Evolutionary conservation across 2,888 invertebrate species (phyloP), one percentile per base, ranked within the genome.

Genomic region (Drosophila borborema): DNA sequence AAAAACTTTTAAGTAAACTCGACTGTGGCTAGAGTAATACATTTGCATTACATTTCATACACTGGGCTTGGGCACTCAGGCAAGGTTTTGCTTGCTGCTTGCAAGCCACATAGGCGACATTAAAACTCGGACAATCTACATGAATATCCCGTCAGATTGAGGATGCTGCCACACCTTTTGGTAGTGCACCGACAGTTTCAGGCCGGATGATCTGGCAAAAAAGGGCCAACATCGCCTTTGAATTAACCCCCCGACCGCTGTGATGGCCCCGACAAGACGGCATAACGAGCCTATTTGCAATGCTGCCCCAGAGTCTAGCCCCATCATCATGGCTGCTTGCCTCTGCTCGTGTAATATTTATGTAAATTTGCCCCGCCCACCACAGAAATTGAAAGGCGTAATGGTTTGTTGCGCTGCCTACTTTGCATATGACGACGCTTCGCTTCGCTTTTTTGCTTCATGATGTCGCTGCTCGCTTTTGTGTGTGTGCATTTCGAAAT

Each of bases 241-340:
- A 80, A 81, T 80, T 81, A 81, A 74, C 78, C 77, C 66, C 62
- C 64, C 72, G 49, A 60, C 65, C 53, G 67, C 70, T 56, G 77
- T 45, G 64, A 48, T 20, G 43, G 16, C 20, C 16, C 49, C 51
- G 45, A 31, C 53, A 77, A 67, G 72, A 78, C 64, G 46, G 46
- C 78, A 69, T 84, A 87, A 84, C 87, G 87, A 84, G 82, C 87
- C 87, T 85, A 87, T 84, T 84, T 84, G 85, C 87, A 68, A 84
- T 71, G 82, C 78, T 87, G 79, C 82, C 86, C 77, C 72, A 54
- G 64, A 69, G 73, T 76, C 80, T 76, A 31, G 81, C 70, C 55
- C 80, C 72, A 59, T 68, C 71, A 70, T 54, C 81, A 66, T 81
- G 68, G 81, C 77, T 84, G 73, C 82, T 77, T 70, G 69, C 64